Percentiles rank a stretch among this genome's conserved stretches.
These are phyloP conservation scores for Agrilus planipennis DNA, from an alignment of 1,140 invertebrate genomes.

Conservation along the genomic window DNA sequence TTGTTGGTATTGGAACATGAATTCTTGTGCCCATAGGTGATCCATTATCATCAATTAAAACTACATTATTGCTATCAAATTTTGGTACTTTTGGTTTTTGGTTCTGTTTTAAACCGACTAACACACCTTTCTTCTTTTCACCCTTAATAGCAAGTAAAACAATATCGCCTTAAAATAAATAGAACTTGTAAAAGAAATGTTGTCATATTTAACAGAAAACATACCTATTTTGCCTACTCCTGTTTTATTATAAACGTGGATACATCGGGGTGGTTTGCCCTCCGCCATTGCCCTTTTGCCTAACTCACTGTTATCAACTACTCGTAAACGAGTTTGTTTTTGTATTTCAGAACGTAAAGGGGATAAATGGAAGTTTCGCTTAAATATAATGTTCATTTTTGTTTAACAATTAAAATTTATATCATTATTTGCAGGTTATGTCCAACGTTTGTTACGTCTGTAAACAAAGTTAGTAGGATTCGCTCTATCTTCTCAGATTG, in stretches of 20 bases:
- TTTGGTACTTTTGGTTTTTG: constrained; percentile 76
- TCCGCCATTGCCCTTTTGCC: constrained; percentile 88
- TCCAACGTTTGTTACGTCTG: too few relatives aligned
- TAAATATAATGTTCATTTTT: too few relatives aligned
- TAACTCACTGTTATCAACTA: constrained; percentile 92
- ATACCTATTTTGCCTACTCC: constrained; percentile 50
- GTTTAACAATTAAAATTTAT: too few relatives aligned
- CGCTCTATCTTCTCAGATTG: too few relatives aligned
- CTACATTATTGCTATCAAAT: constrained; percentile 95
- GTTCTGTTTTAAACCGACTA: constrained; percentile 83
- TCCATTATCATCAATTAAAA: constrained; percentile 90
- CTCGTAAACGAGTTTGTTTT: constrained; percentile 65
- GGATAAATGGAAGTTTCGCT: constrained; percentile 45
- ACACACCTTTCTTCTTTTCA: constrained; percentile 89
- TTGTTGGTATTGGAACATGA: constrained; percentile 85
- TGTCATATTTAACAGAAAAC: background rate
- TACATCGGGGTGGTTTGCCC: constrained; percentile 80
- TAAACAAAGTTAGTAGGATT: too few relatives aligned
- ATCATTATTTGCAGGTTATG: too few relatives aligned
- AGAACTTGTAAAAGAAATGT: constrained; percentile 1
- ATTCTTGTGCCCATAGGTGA: constrained; percentile 88
- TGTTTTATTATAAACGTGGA: constrained; percentile 79
- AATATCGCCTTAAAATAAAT: constrained; percentile 55
- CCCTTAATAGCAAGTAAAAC: constrained; percentile 94
- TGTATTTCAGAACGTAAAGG: constrained; percentile 47